Evolutionary conservation across 1,140 invertebrate genomes (phyloP).

Genomic region (Panagrolaimus sp.): DNA sequence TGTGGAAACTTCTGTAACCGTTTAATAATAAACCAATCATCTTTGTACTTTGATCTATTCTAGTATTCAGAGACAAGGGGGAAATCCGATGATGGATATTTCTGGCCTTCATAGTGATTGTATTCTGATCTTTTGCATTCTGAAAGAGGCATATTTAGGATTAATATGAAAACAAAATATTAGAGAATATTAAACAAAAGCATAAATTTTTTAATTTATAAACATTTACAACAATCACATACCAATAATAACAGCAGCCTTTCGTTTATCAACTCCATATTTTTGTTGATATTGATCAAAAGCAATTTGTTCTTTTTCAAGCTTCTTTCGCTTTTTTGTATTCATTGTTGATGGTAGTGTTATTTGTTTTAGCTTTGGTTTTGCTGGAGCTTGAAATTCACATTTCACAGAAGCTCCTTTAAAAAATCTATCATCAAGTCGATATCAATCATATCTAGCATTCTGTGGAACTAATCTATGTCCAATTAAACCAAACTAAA

Average conservation of each 20-base stretch:
- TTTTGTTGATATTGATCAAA: not conserved
- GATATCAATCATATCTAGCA: not conserved
- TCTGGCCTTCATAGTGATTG: slow-evolving; percentile 20
- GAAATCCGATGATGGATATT: slow-evolving; percentile 8
- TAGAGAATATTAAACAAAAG: too few species aligned
- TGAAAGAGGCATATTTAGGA: not conserved
- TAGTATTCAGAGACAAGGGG: slow-evolving; percentile 8
- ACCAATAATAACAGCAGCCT: not conserved
- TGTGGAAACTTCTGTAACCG: slow-evolving; percentile 2
- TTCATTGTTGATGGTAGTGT: not conserved
- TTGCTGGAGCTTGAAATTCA: not conserved
- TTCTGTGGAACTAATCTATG: slow-evolving; percentile 9
- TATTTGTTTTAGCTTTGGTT: not conserved
- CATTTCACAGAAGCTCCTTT: not conserved
- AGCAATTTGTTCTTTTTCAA: not conserved
- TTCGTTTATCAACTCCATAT: not conserved
- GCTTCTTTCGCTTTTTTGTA: not conserved
- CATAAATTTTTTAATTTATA: too few species aligned
- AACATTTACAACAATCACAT: not conserved
- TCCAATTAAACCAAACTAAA: slow-evolving; percentile 12
- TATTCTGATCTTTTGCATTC: slow-evolving; percentile 16
- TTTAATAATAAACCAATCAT: slow-evolving; percentile 15
- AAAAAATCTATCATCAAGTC: not conserved
- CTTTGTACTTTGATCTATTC: slow-evolving; percentile 12
- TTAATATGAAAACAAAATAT: not conserved